phyloP scores from a whole-genome alignment of 2,888 invertebrate genomes.

The Teinopalpus imperialis region DNA sequence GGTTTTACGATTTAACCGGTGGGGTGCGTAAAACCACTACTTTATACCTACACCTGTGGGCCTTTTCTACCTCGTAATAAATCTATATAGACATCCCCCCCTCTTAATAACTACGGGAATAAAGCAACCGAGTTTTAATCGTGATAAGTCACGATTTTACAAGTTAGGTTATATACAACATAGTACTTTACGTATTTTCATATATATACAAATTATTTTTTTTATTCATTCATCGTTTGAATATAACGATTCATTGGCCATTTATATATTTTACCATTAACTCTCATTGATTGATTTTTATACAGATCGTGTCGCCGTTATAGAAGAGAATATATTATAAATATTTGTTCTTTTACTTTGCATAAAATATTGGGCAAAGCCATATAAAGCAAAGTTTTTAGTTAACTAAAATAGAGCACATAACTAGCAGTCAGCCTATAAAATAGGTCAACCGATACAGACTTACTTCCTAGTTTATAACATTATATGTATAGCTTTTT shows the following conservation, averaged over 20 bases:
- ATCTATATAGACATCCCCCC: conserved; percentile 31
- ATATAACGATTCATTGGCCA: no score
- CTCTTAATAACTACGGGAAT: conserved; percentile 24
- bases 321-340: no score
- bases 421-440: conserved; percentile 18
- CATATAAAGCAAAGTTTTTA: conserved; percentile 4
- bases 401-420: conserved; percentile 26
- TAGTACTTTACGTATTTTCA: no score
- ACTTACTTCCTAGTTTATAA: conserved; percentile 13
- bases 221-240: no score
- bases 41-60: conserved; percentile 16
- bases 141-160: no score
- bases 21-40: conserved; percentile 30
- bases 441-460: conserved; percentile 28
- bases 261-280: no score
- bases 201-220: no score
- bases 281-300: no score
- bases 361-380: not conserved
- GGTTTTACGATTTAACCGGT: conserved; percentile 44
- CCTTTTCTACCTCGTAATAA: conserved; percentile 20
- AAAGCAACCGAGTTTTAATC: no score
- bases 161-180: no score
- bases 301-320: no score
- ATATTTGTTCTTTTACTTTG: no score
- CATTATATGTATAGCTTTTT: conserved; percentile 4